Evolutionary conservation across 2,113 vertebrate genomes (phyloP).

Genomic region (Micronycteris hirsuta): DNA sequence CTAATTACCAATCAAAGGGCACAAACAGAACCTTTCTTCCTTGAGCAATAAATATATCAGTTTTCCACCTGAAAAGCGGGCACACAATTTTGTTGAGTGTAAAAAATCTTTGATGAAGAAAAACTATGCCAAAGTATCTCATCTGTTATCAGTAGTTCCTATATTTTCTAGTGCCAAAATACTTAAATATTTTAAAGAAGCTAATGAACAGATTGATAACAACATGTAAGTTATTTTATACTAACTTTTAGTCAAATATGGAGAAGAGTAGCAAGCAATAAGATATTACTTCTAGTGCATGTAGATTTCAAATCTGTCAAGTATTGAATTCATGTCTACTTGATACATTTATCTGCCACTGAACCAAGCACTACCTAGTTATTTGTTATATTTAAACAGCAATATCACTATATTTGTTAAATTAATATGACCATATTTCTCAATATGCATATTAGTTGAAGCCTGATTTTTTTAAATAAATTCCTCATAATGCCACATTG

Average conservation of each 20-base stretch:
- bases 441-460: not conserved
- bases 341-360: not conserved
- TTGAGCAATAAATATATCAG: not conserved
- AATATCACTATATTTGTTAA: not conserved
- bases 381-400: not conserved
- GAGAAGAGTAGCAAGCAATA: not conserved
- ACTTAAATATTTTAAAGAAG: not conserved
- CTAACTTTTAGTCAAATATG: not conserved
- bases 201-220: not conserved
- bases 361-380: not conserved
- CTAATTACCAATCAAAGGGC: not conserved
- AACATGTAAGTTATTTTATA: not conserved
- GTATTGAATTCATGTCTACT: not conserved
- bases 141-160: not conserved
- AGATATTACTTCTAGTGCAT: not conserved
- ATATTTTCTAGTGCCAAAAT: not conserved
- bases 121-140: not conserved
- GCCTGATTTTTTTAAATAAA: not conserved
- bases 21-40: not conserved
- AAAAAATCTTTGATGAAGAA: not conserved
- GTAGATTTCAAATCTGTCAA: not conserved
- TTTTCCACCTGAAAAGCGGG: not conserved
- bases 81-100: not conserved
- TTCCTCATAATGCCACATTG: not conserved
- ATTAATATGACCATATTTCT: not conserved